Evolutionary conservation across 2,888 invertebrate genomes (phyloP).

Genomic region (Creontiades dilutus): DNA sequence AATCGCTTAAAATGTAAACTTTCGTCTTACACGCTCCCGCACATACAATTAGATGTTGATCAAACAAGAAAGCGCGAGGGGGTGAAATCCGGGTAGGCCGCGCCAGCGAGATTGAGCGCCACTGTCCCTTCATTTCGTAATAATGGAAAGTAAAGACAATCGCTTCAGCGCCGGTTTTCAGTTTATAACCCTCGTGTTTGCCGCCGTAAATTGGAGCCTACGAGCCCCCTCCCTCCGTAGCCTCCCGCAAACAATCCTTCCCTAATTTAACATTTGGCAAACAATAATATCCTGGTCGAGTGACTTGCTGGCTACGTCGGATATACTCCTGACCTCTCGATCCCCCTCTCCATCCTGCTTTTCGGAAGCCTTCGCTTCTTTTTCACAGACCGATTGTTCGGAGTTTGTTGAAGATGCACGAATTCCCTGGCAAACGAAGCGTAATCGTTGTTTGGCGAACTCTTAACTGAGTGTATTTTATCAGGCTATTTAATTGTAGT

Average conservation of each 20-base stretch:
- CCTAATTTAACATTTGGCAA: slow-evolving; percentile 69
- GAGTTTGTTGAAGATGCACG: slow-evolving; percentile 6
- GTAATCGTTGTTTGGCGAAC: not conserved
- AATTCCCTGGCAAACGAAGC: slow-evolving; percentile 5
- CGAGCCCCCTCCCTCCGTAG: slow-evolving; percentile 5
- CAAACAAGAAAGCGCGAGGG: slow-evolving; percentile 43
- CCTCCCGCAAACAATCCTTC: slow-evolving; percentile 65
- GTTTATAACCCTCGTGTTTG: slow-evolving; percentile 67
- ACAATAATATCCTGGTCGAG: slow-evolving; percentile 63
- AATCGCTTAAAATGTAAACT: slow-evolving; percentile 21
- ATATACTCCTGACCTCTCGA: slow-evolving; percentile 10
- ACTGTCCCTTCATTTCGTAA: slow-evolving; percentile 69
- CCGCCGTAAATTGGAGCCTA: slow-evolving; percentile 66
- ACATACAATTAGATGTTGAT: slow-evolving; percentile 55
- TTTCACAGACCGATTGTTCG: slow-evolving; percentile 23
- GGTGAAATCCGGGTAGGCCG: slow-evolving; percentile 33
- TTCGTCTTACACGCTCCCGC: slow-evolving; percentile 29
- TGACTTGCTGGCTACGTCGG: slow-evolving; percentile 37
- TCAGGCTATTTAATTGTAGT: not conserved
- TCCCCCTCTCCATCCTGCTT: not conserved
- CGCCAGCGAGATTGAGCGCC: slow-evolving; percentile 8
- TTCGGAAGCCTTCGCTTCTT: not conserved
- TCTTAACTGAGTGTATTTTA: not conserved
- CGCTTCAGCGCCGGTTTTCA: slow-evolving; percentile 53
- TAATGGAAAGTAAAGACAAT: slow-evolving; percentile 71